Evolutionary conservation across 2,113 vertebrate genomes (phyloP), one percentile per base, ranked within the genome.

Genomic region (Reinhardtius hippoglossoides): DNA sequence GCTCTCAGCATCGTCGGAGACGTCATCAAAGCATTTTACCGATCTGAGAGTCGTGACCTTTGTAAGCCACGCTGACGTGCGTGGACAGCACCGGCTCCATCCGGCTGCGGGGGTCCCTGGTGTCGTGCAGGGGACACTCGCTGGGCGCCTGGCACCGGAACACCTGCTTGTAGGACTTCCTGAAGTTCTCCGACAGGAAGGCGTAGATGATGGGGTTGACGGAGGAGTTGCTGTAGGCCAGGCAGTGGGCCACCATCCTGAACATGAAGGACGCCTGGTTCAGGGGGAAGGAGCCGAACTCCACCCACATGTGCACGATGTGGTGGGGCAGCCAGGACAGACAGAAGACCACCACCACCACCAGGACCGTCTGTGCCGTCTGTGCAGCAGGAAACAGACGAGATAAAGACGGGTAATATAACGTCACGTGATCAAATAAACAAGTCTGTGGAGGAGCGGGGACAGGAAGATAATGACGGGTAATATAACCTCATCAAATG

Each of bases 181-280:
- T 92, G 92, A 99, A 98, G 89, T 99, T 99, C 89, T 98, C 97
- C 0, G 97, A 98, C n/a, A 98, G 95, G 73, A 99, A 99, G 0
- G 96, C 97, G 0, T 99, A 99, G 83, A 99, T 98, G 88, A 99
- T 94, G 3, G 97, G 97, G 80, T 99, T 99, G 84, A 98, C 95
- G 0, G 97, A 99, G 76, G 97, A 99, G 87, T 99, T 99, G 93
- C 97, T 97, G 89, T 99, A 99, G 35, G 96, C 96, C 94, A 99
- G 88, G 89, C 97, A 98, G 92, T 99, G 97, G 8, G 97, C 97
- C 0, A 92, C 88, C 86, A 99, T 87, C 54, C 97, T 92, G 94
- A 99, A 95, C 80, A 96, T 76, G 80, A 98, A 99, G 69, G 97
- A 98, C 8, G 97, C 96, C 71, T 96, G 96, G 73, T 96, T 99